A percentile compares a stretch with the other conserved stretches of the same genome.
These are phyloP conservation scores for Mustela nigripes DNA, from an alignment of 2,113 vertebrate genomes.

Conservation along the genomic window DNA sequence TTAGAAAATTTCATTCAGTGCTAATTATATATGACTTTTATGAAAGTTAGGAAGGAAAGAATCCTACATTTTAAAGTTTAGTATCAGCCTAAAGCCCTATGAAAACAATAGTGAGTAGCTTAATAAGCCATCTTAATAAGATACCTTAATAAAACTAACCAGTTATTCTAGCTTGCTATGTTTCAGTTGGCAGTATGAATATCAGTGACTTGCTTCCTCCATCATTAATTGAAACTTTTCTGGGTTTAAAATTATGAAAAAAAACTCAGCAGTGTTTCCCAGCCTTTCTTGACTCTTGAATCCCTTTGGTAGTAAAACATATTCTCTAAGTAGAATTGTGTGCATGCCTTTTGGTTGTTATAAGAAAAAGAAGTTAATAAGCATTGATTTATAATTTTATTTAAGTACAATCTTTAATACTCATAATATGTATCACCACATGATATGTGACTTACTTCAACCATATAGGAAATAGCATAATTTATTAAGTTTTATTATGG, in stretches of 20 bases:
- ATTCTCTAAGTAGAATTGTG: slow-evolving; percentile 50
- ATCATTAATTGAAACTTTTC: slow-evolving; percentile 82
- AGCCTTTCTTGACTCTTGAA: slow-evolving; percentile 63
- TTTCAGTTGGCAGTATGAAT: slow-evolving; percentile 73
- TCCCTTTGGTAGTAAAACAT: slow-evolving; percentile 55
- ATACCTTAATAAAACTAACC: slow-evolving; percentile 83
- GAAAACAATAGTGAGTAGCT: slow-evolving; percentile 81
- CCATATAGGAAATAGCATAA: slow-evolving; percentile 43
- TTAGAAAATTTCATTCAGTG: slow-evolving; percentile 84
- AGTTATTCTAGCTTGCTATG: slow-evolving; percentile 73
- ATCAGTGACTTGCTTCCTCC: slow-evolving; percentile 66
- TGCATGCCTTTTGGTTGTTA: slow-evolving; percentile 30
- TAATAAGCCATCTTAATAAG: slow-evolving; percentile 84
- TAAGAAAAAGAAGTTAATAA: slow-evolving; percentile 66
- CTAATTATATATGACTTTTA: slow-evolving; percentile 85
- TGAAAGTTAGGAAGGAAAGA: slow-evolving; percentile 82
- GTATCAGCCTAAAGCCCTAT: slow-evolving; percentile 79
- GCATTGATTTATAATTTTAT: slow-evolving; percentile 60
- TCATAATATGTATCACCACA: neutral
- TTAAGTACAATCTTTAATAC: slow-evolving; percentile 59
- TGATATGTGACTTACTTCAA: slow-evolving; percentile 31
- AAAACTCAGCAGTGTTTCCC: slow-evolving; percentile 60
- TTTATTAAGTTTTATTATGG: slow-evolving; percentile 47
- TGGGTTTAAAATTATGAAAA: slow-evolving; percentile 77
- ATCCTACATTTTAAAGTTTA: slow-evolving; percentile 85